Base-by-base conservation (phyloP, 1,140 invertebrate genomes). In the Rhynchophorus ferrugineus region DNA sequence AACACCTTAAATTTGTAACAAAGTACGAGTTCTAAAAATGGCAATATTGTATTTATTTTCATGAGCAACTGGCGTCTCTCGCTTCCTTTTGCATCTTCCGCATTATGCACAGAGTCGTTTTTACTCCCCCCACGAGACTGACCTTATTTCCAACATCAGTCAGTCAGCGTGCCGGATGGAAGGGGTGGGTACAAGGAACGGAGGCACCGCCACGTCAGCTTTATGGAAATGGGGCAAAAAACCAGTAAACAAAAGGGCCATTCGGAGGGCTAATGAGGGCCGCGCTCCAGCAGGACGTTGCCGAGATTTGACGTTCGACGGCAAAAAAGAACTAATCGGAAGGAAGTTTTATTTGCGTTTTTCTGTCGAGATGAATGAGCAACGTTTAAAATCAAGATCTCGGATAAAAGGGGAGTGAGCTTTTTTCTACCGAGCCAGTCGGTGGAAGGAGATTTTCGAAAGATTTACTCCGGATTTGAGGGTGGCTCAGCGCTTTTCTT, bases 171-270 rank as follows among this genome's bases (percentile, higher is more conserved):
- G n/a, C 17, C 20, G 38, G 38, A 41, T 18, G 20, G 17, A n/a
- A 18, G 18, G 38, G 16, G 20, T 18, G 20, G 18, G 20, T 16
- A 9, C 7, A 18, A 18, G 17, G 20, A 41, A 41, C 38, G 20
- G 20, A 29, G 20, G 38, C n/a, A 29, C 24, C 11, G 24, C 24
- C 5, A 11, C 35, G 6, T 37, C 35, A 38, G 36, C 36, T 38
- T 38, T 38, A 41, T 41, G 38, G 38, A 41, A 41, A 41, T 41
- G 17, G 38, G 18, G 38, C 38, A 41, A 41, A 41, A 39, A 41
- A 37, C 16, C 7, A 18, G 38, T 41, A 41, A 41, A 41, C 38
- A 41, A 41, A 29, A 41, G 38, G 38, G 38, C 38, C 38, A 41
- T 41, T 41, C 20, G 6, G 20, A 41, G 38, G 38, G 38, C 38